These are phyloP conservation scores for Hipposideros larvatus DNA, from an alignment of 2,797 vertebrate species.

Conservation along the genomic window DNA sequence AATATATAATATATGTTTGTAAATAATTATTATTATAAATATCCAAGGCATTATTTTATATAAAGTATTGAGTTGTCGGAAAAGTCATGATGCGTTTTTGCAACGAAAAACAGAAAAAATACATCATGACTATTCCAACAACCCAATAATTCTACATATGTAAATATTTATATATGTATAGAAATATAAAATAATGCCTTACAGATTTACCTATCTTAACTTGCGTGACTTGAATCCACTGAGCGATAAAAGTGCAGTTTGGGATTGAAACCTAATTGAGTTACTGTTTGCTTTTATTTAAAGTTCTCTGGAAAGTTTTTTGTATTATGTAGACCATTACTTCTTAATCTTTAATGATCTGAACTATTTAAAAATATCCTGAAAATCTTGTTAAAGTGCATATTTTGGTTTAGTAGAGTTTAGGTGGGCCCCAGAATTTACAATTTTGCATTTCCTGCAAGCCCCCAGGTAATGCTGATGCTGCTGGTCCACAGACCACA, in stretches of 20 bases:
- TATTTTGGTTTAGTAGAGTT: not conserved
- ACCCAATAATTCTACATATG: not conserved
- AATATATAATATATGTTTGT: not conserved
- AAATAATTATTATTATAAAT: conserved; percentile 11
- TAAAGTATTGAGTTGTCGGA: not conserved
- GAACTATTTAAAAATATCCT: not conserved
- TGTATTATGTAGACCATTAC: not conserved
- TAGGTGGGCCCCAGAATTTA: not conserved
- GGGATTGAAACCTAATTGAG: not conserved
- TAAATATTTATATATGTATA: not conserved
- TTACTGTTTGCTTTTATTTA: not conserved
- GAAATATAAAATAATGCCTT: not conserved
- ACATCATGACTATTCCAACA: no score
- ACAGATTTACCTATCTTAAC: not conserved
- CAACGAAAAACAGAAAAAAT: no score
- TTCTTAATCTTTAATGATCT: not conserved
- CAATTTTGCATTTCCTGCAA: not conserved
- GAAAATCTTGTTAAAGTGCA: not conserved
- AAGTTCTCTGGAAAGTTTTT: not conserved
- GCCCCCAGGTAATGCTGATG: not conserved
- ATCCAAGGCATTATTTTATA: not conserved
- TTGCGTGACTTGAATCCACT: not conserved
- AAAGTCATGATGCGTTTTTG: no score
- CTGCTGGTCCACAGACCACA: not conserved
- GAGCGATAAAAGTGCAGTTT: conserved; percentile 30